A percentile compares a stretch with the other conserved stretches of the same genome.
Conservation (phyloP, 2,888 invertebrate species). For the Parnassius smintheus region DNA sequence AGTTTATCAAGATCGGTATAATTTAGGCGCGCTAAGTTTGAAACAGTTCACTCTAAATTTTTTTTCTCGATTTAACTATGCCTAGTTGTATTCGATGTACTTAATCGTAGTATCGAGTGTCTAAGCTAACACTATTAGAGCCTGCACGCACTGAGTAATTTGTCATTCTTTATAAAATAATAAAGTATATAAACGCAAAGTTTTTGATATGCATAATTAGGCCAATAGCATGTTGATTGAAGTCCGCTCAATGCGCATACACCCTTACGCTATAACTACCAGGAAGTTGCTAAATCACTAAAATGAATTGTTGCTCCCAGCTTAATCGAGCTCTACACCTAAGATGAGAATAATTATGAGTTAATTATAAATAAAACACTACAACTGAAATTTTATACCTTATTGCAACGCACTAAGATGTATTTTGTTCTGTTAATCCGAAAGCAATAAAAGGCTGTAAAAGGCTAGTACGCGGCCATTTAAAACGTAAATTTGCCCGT, state of each 20-base stretch:
- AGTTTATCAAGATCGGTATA: too few relatives aligned
- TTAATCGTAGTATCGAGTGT: slow-evolving; percentile 1
- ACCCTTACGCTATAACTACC: slow-evolving; percentile 2
- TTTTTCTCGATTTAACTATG: not conserved
- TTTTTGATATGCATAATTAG: not conserved
- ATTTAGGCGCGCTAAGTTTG: too few relatives aligned
- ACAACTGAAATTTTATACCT: not conserved
- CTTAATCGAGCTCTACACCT: slow-evolving; percentile 16
- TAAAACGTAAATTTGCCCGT: not conserved
- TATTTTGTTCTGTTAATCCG: slow-evolving; percentile 8
- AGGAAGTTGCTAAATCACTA: slow-evolving; percentile 10
- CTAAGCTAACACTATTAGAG: slow-evolving; percentile 3
- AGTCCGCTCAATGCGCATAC: not conserved
- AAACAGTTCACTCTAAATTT: too few relatives aligned
- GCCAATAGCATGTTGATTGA: too few relatives aligned
- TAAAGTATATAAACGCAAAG: not conserved
- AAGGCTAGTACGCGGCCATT: slow-evolving; percentile 8
- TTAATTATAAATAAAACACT: slow-evolving; percentile 12
- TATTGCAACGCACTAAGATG: slow-evolving; percentile 19
- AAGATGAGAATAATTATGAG: slow-evolving; percentile 8
- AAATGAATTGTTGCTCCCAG: slow-evolving; percentile 21
- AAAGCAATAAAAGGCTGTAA: slow-evolving; percentile 9
- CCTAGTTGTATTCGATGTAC: slow-evolving; percentile 7
- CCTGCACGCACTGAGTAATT: not conserved
- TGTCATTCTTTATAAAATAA: not conserved